Evolutionary conservation across 30 jellyfish, hydroid and myxozoan species (phyloP).

Genomic region (Sanderia malayensis): DNA sequence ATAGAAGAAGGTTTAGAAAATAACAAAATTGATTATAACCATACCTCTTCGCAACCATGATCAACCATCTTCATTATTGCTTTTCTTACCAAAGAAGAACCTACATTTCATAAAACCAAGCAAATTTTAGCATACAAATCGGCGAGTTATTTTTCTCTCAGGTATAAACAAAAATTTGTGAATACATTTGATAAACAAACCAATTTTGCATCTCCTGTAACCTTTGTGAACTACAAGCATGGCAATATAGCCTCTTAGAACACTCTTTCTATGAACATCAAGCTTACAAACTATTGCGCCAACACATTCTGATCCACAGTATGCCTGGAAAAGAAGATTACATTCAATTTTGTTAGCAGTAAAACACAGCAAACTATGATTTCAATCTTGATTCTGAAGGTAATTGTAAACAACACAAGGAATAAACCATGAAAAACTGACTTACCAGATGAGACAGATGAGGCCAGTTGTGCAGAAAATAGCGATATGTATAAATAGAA

Average conservation of each 20-base stretch:
- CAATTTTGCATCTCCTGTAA: conserved; percentile 84
- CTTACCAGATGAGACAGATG: conserved; percentile 93
- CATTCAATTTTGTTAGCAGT: no score
- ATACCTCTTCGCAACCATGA: conserved; percentile 98
- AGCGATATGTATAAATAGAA: conserved; percentile 84
- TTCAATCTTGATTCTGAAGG: no score
- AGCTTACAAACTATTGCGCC: conserved; percentile 97
- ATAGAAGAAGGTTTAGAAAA: no score
- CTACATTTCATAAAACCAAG: no score
- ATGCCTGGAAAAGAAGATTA: conserved; percentile 79
- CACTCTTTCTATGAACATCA: conserved; percentile 81
- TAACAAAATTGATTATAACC: no score
- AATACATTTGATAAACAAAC: conserved; percentile 37
- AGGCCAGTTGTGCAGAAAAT: conserved; percentile 95
- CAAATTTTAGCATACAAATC: no score
- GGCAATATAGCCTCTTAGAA: conserved; percentile 91
- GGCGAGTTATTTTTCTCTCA: no score
- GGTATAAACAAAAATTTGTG: no score
- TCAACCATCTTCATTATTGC: conserved; percentile 83
- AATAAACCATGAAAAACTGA: not conserved
- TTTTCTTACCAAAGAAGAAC: conserved; percentile 75
- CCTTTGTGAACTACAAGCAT: conserved; percentile 90
- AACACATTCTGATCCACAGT: conserved; percentile 70
- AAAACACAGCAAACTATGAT: not conserved
- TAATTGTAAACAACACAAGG: not conserved